These are phyloP conservation scores for Gavialis gangeticus DNA, from an alignment of 2,113 vertebrate genomes.

Conservation along the genomic window DNA sequence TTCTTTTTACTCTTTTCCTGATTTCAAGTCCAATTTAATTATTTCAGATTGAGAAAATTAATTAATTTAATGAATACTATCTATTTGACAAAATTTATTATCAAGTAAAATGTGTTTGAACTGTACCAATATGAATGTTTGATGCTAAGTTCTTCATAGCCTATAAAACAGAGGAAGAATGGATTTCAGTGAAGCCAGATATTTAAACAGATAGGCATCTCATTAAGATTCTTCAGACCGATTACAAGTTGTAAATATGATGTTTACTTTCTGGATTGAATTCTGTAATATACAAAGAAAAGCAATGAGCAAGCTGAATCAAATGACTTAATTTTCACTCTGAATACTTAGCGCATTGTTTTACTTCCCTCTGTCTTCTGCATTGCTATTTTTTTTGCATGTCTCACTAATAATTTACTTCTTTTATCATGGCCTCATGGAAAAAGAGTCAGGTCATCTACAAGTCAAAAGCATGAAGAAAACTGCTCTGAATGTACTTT, in stretches of 20 bases:
- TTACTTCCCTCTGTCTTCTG: background rate
- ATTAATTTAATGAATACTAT: fast-evolving
- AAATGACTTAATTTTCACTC: background rate
- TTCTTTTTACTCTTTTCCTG: background rate
- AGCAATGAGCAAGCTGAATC: background rate
- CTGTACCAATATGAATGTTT: background rate
- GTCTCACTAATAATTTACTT: no score
- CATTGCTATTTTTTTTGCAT: no score
- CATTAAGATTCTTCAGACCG: background rate
- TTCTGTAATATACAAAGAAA: background rate
- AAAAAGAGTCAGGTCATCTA: no score
- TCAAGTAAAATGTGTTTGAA: background rate
- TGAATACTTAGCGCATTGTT: fast-evolving
- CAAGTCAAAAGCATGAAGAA: no score
- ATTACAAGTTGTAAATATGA: fast-evolving
- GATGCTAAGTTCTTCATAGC: background rate
- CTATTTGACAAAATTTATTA: background rate
- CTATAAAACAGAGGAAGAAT: background rate
- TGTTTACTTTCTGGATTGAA: background rate
- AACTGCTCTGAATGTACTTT: no score
- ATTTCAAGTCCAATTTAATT: background rate
- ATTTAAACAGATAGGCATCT: background rate
- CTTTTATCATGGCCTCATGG: no score
- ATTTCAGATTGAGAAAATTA: background rate
- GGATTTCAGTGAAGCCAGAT: background rate